Percentiles rank a stretch among this genome's conserved stretches.
These are phyloP conservation scores for Anabacerthia variegaticeps DNA, from an alignment of 2,797 vertebrate species.

Conservation along the genomic window DNA sequence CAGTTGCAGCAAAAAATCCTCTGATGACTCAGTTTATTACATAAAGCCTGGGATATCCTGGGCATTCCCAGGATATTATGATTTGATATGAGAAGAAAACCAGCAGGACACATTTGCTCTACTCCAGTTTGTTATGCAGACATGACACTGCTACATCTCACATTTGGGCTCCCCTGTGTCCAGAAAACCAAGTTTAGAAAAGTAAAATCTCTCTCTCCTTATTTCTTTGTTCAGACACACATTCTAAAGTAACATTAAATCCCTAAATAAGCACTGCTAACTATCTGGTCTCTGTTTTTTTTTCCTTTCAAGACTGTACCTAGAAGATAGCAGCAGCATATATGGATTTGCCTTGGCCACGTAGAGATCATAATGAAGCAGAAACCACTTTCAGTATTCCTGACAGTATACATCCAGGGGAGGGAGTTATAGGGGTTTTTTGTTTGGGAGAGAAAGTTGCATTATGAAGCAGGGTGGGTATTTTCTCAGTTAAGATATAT, in stretches of 20 bases:
- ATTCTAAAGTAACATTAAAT: not conserved
- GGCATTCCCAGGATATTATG: conserved; percentile 23
- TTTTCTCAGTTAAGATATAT: not conserved
- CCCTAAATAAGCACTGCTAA: not conserved
- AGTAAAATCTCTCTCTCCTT: not conserved
- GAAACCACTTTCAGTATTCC: not conserved
- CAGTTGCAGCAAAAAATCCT: conserved; percentile 1
- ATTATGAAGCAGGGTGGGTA: not conserved
- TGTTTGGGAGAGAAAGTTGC: not conserved
- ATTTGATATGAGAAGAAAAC: not conserved
- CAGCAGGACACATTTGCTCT: not conserved
- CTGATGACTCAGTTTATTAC: not conserved
- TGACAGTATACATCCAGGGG: not conserved
- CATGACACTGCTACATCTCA: not conserved
- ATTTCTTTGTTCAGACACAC: not conserved
- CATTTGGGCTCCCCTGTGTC: not conserved
- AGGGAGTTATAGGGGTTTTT: not conserved
- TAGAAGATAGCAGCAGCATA: not conserved
- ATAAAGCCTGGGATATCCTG: not conserved
- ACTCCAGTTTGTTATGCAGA: not conserved
- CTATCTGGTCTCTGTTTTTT: not conserved
- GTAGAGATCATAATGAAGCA: not conserved
- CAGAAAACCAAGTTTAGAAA: not conserved
- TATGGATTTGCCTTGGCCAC: not conserved
- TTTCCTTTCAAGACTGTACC: not conserved